phyloP scores from a whole-genome alignment of 2,113 vertebrate genomes.

The Lagopus leucura region DNA sequence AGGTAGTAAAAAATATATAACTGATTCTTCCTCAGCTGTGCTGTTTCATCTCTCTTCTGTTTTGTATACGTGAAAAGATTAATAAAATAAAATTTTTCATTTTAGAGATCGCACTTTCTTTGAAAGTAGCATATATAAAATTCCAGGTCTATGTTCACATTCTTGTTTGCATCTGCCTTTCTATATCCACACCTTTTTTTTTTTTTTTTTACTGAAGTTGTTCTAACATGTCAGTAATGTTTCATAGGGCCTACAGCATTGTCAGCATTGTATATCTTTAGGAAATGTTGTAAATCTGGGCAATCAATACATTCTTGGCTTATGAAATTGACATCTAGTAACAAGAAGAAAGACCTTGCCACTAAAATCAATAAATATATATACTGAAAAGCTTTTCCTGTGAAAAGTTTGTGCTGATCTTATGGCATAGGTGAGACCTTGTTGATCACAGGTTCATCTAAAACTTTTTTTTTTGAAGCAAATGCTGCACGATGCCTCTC shows the following conservation, averaged over 20 bases:
- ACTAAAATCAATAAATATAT: conserved; percentile 15
- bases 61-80: background rate
- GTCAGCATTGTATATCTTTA: background rate
- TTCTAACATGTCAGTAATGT: background rate
- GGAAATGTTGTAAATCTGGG: background rate
- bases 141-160: background rate
- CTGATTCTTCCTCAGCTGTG: background rate
- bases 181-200: background rate
- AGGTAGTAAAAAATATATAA: background rate
- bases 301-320: background rate
- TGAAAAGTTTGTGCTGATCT: background rate
- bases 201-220: background rate
- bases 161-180: background rate
- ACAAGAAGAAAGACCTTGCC: background rate
- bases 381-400: conserved; percentile 10
- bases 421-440: background rate
- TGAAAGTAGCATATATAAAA: background rate
- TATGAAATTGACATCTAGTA: conserved; percentile 32
- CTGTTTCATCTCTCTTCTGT: background rate
- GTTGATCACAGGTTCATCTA: background rate
- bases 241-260: background rate
- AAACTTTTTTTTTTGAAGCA: background rate
- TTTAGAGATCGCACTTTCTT: background rate
- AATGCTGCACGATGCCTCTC: background rate
- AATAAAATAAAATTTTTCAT: background rate